Percentiles rank a stretch among this genome's conserved stretches.
phyloP scores from a whole-genome alignment of 2,888 invertebrate genomes.

The Coenonympha arcania region DNA sequence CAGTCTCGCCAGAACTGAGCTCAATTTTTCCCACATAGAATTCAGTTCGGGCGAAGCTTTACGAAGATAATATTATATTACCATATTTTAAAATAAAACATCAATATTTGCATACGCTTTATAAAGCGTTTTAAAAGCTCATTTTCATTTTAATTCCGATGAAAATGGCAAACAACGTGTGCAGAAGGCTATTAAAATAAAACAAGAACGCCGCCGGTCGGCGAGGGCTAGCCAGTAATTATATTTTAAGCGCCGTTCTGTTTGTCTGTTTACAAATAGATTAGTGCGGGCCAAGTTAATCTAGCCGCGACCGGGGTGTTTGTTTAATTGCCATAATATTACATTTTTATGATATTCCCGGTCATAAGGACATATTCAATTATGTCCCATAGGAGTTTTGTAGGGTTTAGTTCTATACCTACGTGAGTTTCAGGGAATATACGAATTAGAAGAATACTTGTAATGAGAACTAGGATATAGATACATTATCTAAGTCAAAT shows the following conservation, averaged over 20 bases:
- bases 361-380: no score
- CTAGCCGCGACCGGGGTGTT: neutral
- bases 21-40: no score
- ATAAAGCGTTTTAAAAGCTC: conserved; percentile 7
- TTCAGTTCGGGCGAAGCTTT: no score
- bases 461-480: no score
- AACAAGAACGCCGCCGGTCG: conserved; percentile 16
- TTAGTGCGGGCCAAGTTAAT: conserved; percentile 18
- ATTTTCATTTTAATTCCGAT: conserved; percentile 11
- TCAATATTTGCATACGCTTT: conserved; percentile 8
- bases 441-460: no score
- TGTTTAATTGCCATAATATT: no score
- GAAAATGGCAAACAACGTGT: conserved; percentile 9
- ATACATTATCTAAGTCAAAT: no score
- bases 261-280: conserved; percentile 22
- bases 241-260: conserved; percentile 22
- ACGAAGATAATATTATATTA: neutral
- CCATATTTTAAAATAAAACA: conserved; percentile 4
- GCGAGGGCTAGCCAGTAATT: conserved; percentile 18
- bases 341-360: no score
- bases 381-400: no score
- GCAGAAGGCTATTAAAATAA: conserved; percentile 22
- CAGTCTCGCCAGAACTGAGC: no score
- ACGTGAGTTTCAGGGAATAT: no score
- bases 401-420: neutral